Evolutionary conservation across 2,113 vertebrate genomes (phyloP), one percentile per base, ranked within the genome.

Genomic region (Oncorhynchus keta): DNA sequence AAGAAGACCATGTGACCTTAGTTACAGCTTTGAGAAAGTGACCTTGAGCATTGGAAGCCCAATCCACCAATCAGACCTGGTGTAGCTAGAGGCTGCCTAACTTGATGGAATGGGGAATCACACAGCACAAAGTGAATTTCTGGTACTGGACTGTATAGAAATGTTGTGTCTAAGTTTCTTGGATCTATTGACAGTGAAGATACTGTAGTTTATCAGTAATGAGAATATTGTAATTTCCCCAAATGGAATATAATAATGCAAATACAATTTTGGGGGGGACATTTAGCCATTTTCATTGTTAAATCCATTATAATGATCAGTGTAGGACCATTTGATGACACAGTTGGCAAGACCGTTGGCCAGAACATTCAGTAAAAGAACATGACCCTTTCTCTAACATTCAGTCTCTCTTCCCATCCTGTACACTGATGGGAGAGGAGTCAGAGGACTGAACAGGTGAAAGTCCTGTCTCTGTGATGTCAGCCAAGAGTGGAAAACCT

Each of bases 51-150:
- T 48, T 35, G 74, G 65, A 71, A 57, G 18, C 2, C 79, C 64
- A 82, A 76, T 81, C 70, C 76, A 81, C 78, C 81, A 81, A 77
- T 79, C 79, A 69, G 70, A 28, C 77, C 35, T 82, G 75, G 68
- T 79, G 67, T 59, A 39, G 78, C 80, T 78, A 61, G 57, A 68
- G 82, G 82, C 79, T 68, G 73, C 67, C 24, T 77, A 77, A 66
- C 18, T 61, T 35, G 57, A 84, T 72, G 75, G 9, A 76, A 30
- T 26, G 65, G 13, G 3, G 28, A 16, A 45, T 45, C 39, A 45
- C 39, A 45, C 39, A 6, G 32, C 32, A 35, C 32, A 39, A 8
- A 7, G 7, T 39, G 35, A 7, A 11, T 45, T 45, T 11, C 39
- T 45, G 39, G 39, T 45, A 45, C 39, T 45, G 39, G 39, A 45